phyloP scores from a whole-genome alignment of 2,113 vertebrate genomes.

The Lophotis ruficrista region DNA sequence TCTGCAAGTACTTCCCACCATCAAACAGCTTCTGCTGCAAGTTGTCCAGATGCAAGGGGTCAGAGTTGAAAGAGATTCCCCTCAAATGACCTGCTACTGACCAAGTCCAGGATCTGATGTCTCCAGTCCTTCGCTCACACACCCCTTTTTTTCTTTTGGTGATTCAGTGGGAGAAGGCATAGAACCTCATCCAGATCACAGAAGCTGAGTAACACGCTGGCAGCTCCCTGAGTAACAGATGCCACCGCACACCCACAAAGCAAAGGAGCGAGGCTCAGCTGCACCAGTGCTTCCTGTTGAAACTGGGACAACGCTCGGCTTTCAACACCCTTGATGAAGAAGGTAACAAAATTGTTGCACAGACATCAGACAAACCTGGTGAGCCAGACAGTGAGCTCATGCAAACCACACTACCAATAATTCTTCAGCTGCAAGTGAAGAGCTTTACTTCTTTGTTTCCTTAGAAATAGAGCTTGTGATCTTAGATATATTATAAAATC shows the following conservation, averaged over 20 bases:
- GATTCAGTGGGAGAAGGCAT: background rate
- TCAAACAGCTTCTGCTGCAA: background rate
- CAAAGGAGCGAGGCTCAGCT: background rate
- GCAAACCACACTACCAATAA: slow-evolving; percentile 13
- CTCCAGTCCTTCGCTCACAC: background rate
- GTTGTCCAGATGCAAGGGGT: background rate
- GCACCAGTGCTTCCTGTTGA: background rate
- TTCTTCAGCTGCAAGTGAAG: background rate
- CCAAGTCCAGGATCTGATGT: background rate
- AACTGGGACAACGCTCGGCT: background rate
- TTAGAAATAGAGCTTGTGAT: slow-evolving; percentile 27
- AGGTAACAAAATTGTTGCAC: slow-evolving; percentile 11
- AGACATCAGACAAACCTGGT: slow-evolving; percentile 1
- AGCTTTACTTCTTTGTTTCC: slow-evolving; percentile 19
- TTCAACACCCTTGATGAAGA: slow-evolving; percentile 21
- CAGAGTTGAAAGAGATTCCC: background rate
- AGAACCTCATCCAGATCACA: background rate
- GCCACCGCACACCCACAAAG: background rate
- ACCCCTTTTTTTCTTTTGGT: background rate
- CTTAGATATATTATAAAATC: slow-evolving; percentile 11
- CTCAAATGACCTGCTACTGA: background rate
- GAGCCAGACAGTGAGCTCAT: slow-evolving; percentile 36
- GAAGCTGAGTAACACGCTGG: background rate
- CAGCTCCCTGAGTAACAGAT: background rate
- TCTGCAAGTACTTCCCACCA: background rate